phyloP scores from a whole-genome alignment of 2,888 invertebrate species.

The Limnephilus rhombicus region DNA sequence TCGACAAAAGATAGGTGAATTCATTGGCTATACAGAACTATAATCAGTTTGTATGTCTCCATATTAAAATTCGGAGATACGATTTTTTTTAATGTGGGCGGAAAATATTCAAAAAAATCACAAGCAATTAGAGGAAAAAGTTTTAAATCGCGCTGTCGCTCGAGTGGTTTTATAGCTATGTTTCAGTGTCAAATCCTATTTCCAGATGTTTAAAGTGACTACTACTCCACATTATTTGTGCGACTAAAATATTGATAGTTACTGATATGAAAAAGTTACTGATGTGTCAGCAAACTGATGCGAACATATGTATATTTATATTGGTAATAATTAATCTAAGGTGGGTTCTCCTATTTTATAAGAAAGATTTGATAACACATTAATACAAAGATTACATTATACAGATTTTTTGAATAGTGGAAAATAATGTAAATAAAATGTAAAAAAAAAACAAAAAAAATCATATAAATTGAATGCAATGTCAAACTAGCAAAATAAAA shows the following conservation, averaged over 20 bases:
- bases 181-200: neutral
- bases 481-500: neutral
- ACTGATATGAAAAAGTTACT: too few species aligned
- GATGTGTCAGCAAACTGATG: neutral
- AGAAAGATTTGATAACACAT: neutral
- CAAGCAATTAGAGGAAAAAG: too few species aligned
- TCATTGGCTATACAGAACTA: too few species aligned
- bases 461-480: neutral
- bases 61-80: too few species aligned
- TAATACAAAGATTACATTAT: neutral
- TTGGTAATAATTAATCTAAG: neutral
- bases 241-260: neutral
- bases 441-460: neutral
- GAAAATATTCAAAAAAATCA: too few species aligned
- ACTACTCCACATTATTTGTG: neutral
- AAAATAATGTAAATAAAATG: neutral
- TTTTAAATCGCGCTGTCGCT: too few species aligned
- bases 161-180: neutral
- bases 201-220: neutral
- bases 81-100: too few species aligned
- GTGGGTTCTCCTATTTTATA: neutral
- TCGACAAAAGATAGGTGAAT: too few species aligned
- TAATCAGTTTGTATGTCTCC: too few species aligned
- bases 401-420: neutral
- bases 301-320: neutral